Conservation (phyloP, 2,113 vertebrate genomes). For the Oreochromis niloticus region DNA sequence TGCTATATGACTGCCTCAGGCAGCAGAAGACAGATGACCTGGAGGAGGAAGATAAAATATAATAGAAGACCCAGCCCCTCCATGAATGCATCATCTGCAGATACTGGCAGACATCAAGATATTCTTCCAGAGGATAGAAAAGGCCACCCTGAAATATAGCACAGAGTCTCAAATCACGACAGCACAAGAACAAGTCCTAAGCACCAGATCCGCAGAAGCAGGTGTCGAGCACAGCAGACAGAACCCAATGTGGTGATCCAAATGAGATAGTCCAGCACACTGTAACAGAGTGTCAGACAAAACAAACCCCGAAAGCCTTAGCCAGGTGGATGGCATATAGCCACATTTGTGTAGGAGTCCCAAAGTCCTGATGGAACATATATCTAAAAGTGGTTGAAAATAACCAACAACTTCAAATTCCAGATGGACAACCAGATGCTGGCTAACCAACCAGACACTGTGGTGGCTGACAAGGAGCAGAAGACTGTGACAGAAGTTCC, state of each 20-base stretch:
- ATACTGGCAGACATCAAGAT: background rate
- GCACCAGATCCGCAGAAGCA: background rate
- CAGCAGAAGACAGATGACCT: background rate
- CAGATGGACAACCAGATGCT: background rate
- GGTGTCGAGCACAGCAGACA: background rate
- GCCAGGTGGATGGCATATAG: background rate
- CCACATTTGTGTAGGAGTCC: background rate
- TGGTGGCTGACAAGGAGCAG: background rate
- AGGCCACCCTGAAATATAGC: background rate
- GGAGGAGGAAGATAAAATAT: background rate
- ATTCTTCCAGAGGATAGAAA: background rate
- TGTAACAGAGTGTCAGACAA: background rate
- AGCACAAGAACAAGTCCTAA: background rate
- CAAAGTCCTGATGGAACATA: background rate
- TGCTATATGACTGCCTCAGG: background rate
- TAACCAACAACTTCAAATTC: background rate
- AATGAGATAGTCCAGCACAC: background rate
- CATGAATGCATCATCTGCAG: background rate
- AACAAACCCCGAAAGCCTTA: background rate
- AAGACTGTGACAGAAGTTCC: background rate
- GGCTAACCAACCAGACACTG: background rate
- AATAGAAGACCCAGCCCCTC: background rate
- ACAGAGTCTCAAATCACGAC: background rate
- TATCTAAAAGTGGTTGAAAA: background rate
- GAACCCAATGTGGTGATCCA: background rate